Base-by-base conservation (phyloP, 2,113 vertebrate genomes). In the Holacanthus passer region DNA sequence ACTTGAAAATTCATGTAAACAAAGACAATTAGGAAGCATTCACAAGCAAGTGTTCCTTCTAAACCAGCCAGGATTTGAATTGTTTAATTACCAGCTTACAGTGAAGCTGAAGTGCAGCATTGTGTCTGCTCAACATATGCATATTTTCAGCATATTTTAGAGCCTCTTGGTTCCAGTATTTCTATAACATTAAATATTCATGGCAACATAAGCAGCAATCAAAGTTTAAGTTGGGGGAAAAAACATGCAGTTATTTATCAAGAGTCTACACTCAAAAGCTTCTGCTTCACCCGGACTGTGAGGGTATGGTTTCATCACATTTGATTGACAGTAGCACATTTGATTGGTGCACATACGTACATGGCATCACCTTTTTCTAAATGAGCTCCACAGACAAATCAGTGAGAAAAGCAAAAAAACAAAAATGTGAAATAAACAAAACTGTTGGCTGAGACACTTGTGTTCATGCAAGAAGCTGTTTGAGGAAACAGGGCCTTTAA, bases 21-120 rank as follows among this genome's bases (percentile, higher is more conserved):
- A 50, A 0, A 50, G 13, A 41, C 60, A 72, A 66, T 64, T 19
- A 70, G 16, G 45, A 47, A 72, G 69, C 56, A 69, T 69, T 73
- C n/a, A 53, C 29, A 67, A 22, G 35, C 19, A 60, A 31, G 47
- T 24, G 45, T 74, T 63, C 35, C 19, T 6, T 24, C 45, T 48
- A 45, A 80, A 35, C 31, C 70, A 64, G 70, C 48, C 20, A 58
- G 52, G 41, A 63, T 75, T 52, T 37, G 27, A 75, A 70, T 20
- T 58, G 50, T 58, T 73, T 37, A 22, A 66, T 73, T 58, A 80
- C 4, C 16, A 48, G 35, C 14, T 79, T 32, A 63, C 53, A 78
- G 58, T 45, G 35, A 70, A 22, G 27, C 45, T 68, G 47, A 55
- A 50, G 47, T 76, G 27, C 4, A 35, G 41, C n/a, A 7, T 63